Conservation (phyloP, 2,888 invertebrate genomes). For the Pristionchus entomophagus region DNA sequence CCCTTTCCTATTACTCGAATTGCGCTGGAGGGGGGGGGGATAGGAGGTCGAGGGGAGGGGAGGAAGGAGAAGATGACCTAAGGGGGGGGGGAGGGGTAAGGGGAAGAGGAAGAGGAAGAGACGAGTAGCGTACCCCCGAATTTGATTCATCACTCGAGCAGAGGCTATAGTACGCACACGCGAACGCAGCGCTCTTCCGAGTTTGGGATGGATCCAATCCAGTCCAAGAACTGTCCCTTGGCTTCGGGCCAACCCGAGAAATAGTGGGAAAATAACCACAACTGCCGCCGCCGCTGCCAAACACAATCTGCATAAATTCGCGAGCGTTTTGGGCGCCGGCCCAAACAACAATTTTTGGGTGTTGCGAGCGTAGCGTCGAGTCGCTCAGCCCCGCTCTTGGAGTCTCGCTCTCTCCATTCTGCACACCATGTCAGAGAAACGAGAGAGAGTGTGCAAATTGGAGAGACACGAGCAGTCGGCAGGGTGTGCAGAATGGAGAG, state of each 20-base stretch:
- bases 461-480: no score
- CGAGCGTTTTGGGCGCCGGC: neutral
- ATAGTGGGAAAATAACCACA: neutral
- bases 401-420: no score
- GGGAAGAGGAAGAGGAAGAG: neutral
- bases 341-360: neutral
- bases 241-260: neutral
- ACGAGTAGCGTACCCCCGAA: neutral
- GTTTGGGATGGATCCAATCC: no score
- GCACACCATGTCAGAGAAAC: no score
- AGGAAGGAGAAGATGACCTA: conserved; percentile 1
- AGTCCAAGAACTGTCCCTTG: no score
- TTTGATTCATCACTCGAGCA: conserved; percentile 9
- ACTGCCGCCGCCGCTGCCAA: neutral
- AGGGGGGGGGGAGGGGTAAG: neutral
- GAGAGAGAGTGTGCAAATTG: no score
- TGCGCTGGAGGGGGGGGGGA: neutral
- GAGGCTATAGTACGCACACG: no score
- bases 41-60: no score
- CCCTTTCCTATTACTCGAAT: neutral
- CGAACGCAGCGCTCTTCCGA: no score
- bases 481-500: no score
- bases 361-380: neutral
- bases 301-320: conserved; percentile 15
- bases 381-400: neutral